These are phyloP conservation scores for Hybognathus amarus DNA, from an alignment of 2,797 vertebrate genomes.

Conservation along the genomic window DNA sequence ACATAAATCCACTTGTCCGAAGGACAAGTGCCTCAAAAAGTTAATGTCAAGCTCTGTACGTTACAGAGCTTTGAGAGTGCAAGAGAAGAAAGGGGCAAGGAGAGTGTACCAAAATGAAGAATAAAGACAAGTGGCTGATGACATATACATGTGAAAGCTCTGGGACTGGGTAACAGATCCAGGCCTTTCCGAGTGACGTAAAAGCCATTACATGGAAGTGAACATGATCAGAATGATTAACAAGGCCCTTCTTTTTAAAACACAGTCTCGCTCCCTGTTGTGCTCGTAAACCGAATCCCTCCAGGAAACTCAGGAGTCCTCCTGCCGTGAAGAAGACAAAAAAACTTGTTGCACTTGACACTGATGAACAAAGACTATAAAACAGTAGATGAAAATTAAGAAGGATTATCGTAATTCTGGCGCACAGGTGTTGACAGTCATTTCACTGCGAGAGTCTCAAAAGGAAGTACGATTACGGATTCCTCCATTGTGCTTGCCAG, in stretches of 20 bases:
- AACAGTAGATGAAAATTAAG: conserved; percentile 32
- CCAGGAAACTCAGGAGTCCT: conserved; percentile 50
- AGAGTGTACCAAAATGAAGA: not conserved
- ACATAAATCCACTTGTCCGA: too few relatives aligned
- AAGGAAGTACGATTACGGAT: not conserved
- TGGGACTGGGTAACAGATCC: not conserved
- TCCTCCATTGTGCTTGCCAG: conserved; percentile 21
- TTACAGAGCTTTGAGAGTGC: not conserved
- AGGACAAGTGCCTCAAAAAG: too few relatives aligned
- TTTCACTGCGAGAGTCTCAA: not conserved
- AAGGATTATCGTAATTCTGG: conserved; percentile 7
- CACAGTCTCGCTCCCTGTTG: not conserved
- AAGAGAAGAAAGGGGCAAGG: not conserved
- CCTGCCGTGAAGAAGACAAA: conserved; percentile 25
- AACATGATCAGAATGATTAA: conserved; percentile 10
- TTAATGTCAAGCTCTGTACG: too few relatives aligned
- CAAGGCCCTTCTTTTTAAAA: not conserved
- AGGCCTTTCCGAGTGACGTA: not conserved
- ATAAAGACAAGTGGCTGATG: not conserved
- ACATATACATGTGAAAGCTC: not conserved
- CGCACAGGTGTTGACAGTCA: conserved; percentile 17
- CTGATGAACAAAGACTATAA: conserved; percentile 38
- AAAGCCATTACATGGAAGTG: not conserved
- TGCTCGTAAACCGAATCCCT: conserved; percentile 33
- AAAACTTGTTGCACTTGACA: not conserved